A percentile compares a stretch with the other conserved stretches of the same genome.
These are phyloP conservation scores for Ophiothrix spiculata DNA, from an alignment of 35 echinoderm and acorn worm genomes.

Conservation along the genomic window DNA sequence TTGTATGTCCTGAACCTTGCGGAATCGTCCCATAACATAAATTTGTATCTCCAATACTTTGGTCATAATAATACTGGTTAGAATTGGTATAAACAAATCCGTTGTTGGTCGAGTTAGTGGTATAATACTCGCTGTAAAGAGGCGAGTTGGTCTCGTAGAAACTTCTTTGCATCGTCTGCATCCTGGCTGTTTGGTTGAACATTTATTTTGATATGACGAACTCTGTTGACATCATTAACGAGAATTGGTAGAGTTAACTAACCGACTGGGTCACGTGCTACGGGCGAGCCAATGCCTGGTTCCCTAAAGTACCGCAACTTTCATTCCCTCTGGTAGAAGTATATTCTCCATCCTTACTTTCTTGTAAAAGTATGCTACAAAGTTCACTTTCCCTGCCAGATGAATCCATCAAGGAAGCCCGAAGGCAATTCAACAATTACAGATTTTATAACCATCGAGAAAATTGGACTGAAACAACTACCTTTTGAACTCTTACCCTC, in stretches of 20 bases:
- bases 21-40: background rate
- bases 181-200: background rate
- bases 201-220: slow-evolving; percentile 10
- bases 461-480: too few species aligned
- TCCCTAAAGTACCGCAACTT: background rate
- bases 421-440: too few species aligned
- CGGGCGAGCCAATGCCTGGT: background rate
- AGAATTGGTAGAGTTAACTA: background rate
- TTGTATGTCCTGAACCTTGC: slow-evolving; percentile 1
- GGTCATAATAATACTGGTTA: background rate
- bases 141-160: background rate
- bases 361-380: too few species aligned
- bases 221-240: slow-evolving; percentile 3
- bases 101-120: background rate
- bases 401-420: too few species aligned
- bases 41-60: background rate
- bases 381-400: too few species aligned
- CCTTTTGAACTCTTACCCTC: too few species aligned
- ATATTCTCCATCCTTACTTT: too few species aligned
- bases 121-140: background rate
- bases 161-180: background rate
- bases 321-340: background rate
- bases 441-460: too few species aligned
- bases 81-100: slow-evolving; percentile 6
- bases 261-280: background rate